Conservation (phyloP, 2,888 invertebrate species). For the Dorcus parallelipipedus region DNA sequence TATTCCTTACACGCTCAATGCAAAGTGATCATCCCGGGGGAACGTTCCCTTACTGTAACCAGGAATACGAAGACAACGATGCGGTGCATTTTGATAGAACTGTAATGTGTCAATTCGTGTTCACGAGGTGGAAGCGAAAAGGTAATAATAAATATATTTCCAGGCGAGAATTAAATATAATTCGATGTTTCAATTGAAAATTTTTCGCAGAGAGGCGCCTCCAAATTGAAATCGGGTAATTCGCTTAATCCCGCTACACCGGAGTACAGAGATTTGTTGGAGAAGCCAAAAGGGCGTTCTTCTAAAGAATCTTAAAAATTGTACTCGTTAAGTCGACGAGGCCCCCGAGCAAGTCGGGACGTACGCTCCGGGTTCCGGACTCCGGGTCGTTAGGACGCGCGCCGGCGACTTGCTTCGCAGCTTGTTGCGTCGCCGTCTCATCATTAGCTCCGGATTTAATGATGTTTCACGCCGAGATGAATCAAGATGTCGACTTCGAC, state of each 20-base stretch:
- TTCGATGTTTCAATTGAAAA: neutral
- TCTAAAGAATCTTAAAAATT: conserved; percentile 45
- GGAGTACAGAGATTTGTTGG: conserved; percentile 32
- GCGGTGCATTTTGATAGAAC: conserved; percentile 9
- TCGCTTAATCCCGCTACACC: conserved; percentile 34
- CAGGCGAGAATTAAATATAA: neutral
- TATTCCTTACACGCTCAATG: conserved; percentile 11
- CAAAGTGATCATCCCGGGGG: conserved; percentile 12
- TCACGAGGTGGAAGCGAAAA: neutral
- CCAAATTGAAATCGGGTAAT: conserved; percentile 26
- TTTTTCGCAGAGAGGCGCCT: neutral
- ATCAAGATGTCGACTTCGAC: conserved; percentile 33
- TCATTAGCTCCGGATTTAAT: conserved; percentile 41
- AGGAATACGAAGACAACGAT: conserved; percentile 7
- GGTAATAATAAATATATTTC: neutral
- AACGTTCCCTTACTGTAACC: conserved; percentile 4
- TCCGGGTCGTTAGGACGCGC: conserved; percentile 13
- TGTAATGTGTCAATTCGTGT: no score
- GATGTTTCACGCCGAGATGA: conserved; percentile 39
- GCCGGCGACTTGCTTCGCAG: conserved; percentile 27
- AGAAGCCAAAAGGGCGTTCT: conserved; percentile 42
- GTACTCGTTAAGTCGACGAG: conserved; percentile 43
- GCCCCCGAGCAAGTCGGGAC: conserved; percentile 23
- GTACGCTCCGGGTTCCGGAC: conserved; percentile 16
- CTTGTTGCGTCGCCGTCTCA: conserved; percentile 26